Base-by-base conservation (phyloP, 2,113 vertebrate genomes). In the Malurus melanocephalus region DNA sequence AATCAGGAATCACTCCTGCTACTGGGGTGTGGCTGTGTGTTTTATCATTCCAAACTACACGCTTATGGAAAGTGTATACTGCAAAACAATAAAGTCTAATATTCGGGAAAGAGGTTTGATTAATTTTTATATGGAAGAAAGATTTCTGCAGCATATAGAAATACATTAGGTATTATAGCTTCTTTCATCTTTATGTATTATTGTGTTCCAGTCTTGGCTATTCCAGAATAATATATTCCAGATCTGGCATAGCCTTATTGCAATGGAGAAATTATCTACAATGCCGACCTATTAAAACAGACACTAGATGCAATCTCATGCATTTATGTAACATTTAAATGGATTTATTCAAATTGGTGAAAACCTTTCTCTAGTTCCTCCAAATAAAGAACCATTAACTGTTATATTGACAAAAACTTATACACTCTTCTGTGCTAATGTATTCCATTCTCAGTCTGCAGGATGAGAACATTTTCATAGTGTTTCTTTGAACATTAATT, bases 401-500 rank as follows among this genome's bases (percentile, higher is more conserved):
- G 42, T 61, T 88, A 59, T 74, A 88, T 75, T 90, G 77, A 89
- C 82, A 95, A 80, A 94, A 95, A 74, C 26, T 82, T 88, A 93
- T 7, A 59, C 51, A 76, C 53, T 83, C 24, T 78, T 92, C 42
- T 80, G 35, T 18, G 46, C 24, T 95, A 90, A 93, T 92, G 67
- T 61, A 90, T 93, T 94, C 74, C 30, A 35, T 42, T 78, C 56
- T 75, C 69, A 81, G 66, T 88, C 71, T 3, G 0, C 43, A 74
- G 68, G 51, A 28, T 65, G 49, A 80, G 90, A 92, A 86, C 65
- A 91, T 61, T 94, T 90, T 79, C 82, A 76, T 16, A 79, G 27
- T 16, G n/a, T 85, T 89, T 87, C 64, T 87, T 85, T 48, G 19
- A 69, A 87, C 85, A 93, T 95, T 94, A 96, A 95, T 90, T 93